Percentiles rank a stretch among this genome's conserved stretches.
Conservation (phyloP, 2,888 invertebrate genomes). For the Fragum whitleyi region DNA sequence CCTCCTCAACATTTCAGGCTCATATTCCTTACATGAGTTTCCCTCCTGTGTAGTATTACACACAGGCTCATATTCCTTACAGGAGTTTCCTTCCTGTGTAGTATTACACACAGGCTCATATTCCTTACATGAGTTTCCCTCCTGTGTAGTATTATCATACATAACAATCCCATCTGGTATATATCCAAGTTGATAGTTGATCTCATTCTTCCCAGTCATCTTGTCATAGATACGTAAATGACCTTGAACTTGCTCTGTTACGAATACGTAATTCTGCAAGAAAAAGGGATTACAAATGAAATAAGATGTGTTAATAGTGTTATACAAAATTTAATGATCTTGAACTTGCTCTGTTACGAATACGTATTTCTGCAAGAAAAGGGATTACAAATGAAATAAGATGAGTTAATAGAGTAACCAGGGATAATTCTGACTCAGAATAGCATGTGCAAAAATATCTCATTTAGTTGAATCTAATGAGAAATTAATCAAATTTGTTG, state of each 20-base stretch:
- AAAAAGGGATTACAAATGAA: conserved; percentile 44
- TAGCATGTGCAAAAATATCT: too few relatives aligned
- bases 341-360: conserved; percentile 81
- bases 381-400: too few relatives aligned
- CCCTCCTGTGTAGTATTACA: conserved; percentile 70
- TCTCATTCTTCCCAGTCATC: conserved; percentile 69
- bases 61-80: too few relatives aligned
- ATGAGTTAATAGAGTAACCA: conserved; percentile 51
- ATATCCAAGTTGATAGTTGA: conserved; percentile 79
- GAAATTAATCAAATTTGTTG: too few relatives aligned
- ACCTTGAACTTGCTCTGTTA: conserved; percentile 79
- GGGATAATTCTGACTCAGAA: too few relatives aligned
- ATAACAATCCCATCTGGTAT: conserved; percentile 81
- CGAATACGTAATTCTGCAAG: conserved; percentile 79
- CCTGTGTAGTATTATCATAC: conserved; percentile 78
- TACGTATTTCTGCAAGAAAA: conserved; percentile 75
- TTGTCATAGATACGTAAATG: conserved; percentile 78
- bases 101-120: too few relatives aligned
- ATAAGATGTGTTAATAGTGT: conserved; percentile 49
- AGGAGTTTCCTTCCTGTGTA: conserved; percentile 69
- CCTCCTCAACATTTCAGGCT: too few relatives aligned
- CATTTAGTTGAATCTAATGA: too few relatives aligned
- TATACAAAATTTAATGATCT: conserved; percentile 77
- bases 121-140: conserved; percentile 72
- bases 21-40: conserved; percentile 70